Base-by-base conservation (phyloP, 2,888 invertebrate genomes). In the Eudasyphora cyanicolor region DNA sequence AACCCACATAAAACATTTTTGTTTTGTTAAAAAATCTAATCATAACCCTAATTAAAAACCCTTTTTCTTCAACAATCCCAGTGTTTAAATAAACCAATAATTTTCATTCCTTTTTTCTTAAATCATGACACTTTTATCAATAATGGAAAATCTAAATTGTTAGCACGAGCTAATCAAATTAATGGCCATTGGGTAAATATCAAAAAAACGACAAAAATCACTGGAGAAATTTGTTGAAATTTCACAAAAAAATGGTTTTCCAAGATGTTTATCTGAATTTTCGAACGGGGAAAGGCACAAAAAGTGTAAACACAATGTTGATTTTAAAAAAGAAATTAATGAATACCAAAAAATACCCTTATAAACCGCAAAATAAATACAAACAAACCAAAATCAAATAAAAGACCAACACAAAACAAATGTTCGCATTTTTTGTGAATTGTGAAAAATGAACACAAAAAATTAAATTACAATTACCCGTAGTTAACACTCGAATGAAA, bases 381-480 rank as follows among this genome's bases (percentile, higher is more conserved):
- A 62, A 67, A 57, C 19, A 57, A 70, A 64, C 38, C 38, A 67
- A 49, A 82, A 83, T 19, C 8, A 24, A 77, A 73, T 60, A 84
- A 86, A 84, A 75, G 71, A 64, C 76, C 81, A 84, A 84, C 82
- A 82, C 29, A 85, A 80, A 86, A 86, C 86, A 87, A 86, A 85
- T 86, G 87, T 84, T 86, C 85, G 86, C 82, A 85, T 86, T 87
- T 86, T 85, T 32, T 29, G 3, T n/a, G n/a, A n/a, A n/a, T 29
- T 29, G 29, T 60, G 24, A 85, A 85, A 81, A 75, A 81, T 27
- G 24, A 67, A 42, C 35, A 67, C 32, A 81, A 78, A 71, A 81
- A 84, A 86, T 87, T 87, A 87, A 85, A 87, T 87, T 87, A 86
- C 85, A 87, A 86, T 87, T 87, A 87, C 87, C 86, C 85, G 74